Conservation (phyloP, 2,888 invertebrate genomes). For the Drosophila neutralis region DNA sequence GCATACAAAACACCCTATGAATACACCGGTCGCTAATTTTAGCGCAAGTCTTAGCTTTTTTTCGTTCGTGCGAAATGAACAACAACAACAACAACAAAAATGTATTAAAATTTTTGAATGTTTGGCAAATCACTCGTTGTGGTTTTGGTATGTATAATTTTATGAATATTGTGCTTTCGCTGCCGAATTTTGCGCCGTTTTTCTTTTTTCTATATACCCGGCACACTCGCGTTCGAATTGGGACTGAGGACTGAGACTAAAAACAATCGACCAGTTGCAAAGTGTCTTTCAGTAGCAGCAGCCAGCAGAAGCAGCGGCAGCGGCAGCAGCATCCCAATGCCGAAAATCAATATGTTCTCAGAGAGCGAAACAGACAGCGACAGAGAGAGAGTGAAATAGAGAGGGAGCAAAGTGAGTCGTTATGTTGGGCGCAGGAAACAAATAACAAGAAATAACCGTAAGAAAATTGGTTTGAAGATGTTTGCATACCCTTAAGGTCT, state of each 20-base stretch:
- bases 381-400: not conserved
- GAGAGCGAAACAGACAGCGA: not conserved
- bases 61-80: conserved; percentile 38
- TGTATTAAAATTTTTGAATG: conserved; percentile 58
- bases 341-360: conserved; percentile 62
- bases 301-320: conserved; percentile 52
- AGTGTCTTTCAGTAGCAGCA: conserved; percentile 60
- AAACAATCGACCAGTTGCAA: conserved; percentile 53
- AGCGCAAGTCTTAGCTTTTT: conserved; percentile 63
- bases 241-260: conserved; percentile 53
- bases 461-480: not conserved
- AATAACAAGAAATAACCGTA: not conserved
- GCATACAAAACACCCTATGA: conserved; percentile 67
- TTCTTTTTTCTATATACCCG: conserved; percentile 16
- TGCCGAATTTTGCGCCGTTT: conserved; percentile 18
- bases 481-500: not conserved
- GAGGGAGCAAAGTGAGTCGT: conserved; percentile 10
- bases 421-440: conserved; percentile 9
- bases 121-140: conserved; percentile 67
- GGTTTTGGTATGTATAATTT: conserved; percentile 64
- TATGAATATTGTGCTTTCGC: conserved; percentile 60
- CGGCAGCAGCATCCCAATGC: conserved; percentile 64
- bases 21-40: conserved; percentile 74
- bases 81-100: conserved; percentile 38
- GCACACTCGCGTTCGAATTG: conserved; percentile 68